These are phyloP conservation scores for Leptocoma aspasia DNA, from an alignment of 2,113 vertebrate species.

Conservation along the genomic window DNA sequence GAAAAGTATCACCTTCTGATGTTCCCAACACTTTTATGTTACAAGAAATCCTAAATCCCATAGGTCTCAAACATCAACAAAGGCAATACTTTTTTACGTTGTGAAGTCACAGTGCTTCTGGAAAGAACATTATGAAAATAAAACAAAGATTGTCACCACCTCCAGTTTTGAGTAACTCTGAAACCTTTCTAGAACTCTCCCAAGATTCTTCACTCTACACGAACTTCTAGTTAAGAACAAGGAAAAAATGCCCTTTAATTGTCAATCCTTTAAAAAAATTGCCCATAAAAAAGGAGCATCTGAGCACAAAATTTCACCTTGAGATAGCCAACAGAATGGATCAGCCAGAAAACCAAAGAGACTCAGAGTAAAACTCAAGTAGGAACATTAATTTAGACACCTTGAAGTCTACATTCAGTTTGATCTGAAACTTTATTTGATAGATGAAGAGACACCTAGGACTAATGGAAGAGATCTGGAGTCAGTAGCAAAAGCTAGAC, in stretches of 20 bases:
- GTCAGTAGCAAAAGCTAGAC: neutral
- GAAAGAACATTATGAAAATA: neutral
- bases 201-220: neutral
- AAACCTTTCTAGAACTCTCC: neutral
- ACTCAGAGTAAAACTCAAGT: neutral
- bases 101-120: neutral
- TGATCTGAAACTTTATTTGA: neutral
- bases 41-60: neutral
- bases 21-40: neutral
- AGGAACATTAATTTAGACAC: neutral
- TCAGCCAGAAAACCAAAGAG: neutral
- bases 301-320: neutral
- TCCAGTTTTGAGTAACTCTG: neutral
- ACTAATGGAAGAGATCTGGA: neutral
- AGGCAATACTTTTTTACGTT: neutral
- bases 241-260: neutral
- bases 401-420: neutral
- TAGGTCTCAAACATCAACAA: neutral
- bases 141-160: neutral
- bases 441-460: neutral
- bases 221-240: neutral
- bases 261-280: neutral
- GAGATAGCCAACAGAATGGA: neutral
- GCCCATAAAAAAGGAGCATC: neutral
- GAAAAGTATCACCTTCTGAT: neutral